Percentiles rank a stretch among this genome's conserved stretches.
Conservation (phyloP, 2,888 invertebrate genomes). For the Patella depressa region DNA sequence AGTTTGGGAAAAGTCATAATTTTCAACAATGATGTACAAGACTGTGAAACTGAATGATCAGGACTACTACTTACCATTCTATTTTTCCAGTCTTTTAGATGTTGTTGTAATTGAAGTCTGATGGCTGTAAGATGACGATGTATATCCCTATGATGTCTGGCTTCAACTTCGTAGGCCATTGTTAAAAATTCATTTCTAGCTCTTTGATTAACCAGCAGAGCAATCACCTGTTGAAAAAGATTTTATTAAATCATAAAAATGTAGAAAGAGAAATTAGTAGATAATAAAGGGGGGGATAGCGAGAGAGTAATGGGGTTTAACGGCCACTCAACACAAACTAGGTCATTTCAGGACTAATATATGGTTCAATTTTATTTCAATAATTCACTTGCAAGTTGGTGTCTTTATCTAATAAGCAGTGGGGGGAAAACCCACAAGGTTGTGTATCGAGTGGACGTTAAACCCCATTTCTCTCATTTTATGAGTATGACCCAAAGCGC, state of each 20-base stretch:
- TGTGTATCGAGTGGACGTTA: too few relatives aligned
- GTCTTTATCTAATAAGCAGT: too few relatives aligned
- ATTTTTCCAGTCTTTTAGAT: slow-evolving; percentile 45
- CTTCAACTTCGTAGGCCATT: slow-evolving; percentile 65
- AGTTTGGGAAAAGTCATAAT: background rate
- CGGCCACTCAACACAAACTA: too few relatives aligned
- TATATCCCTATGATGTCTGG: slow-evolving; percentile 54
- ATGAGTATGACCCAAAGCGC: too few relatives aligned
- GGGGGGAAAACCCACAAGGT: too few relatives aligned
- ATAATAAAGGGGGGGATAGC: background rate
- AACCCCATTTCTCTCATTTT: too few relatives aligned
- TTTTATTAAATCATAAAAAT: background rate
- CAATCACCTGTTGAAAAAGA: slow-evolving; percentile 50
- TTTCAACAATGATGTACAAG: background rate
- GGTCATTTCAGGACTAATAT: too few relatives aligned
- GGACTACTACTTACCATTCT: slow-evolving; percentile 53
- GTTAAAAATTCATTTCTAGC: slow-evolving; percentile 67
- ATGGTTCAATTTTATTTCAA: too few relatives aligned
- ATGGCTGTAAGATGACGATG: slow-evolving; percentile 60
- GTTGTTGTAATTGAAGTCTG: slow-evolving; percentile 45
- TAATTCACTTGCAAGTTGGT: too few relatives aligned
- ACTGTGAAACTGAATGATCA: background rate
- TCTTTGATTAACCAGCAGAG: slow-evolving; percentile 59
- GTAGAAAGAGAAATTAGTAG: background rate
- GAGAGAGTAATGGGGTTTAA: too few relatives aligned